Evolutionary conservation across 2,113 vertebrate species (phyloP).

Genomic region (Coptodon rendalli): DNA sequence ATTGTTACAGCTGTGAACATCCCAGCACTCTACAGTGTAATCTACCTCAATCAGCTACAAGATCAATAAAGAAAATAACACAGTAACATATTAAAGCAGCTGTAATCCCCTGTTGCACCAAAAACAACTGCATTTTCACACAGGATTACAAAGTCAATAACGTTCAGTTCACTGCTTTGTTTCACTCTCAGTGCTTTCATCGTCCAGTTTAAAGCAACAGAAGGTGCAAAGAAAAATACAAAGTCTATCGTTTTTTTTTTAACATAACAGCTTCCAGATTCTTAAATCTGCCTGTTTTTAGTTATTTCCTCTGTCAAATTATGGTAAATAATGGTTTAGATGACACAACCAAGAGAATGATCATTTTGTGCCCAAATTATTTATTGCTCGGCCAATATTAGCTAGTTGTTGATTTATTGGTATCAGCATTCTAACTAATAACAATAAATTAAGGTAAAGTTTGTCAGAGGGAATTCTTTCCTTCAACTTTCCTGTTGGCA

Average conservation of each 20-base stretch:
- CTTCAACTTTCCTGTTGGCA: background rate
- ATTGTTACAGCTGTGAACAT: background rate
- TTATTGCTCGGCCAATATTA: background rate
- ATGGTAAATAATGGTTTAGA: background rate
- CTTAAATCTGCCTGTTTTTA: background rate
- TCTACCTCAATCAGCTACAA: background rate
- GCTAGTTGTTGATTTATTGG: background rate
- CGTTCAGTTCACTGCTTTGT: background rate
- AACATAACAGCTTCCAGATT: background rate
- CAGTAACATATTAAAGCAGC: background rate
- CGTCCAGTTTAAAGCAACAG: background rate
- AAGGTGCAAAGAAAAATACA: background rate
- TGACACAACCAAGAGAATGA: background rate
- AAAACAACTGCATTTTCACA: background rate
- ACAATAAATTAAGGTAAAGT: background rate
- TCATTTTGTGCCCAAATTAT: background rate
- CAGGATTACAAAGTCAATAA: background rate
- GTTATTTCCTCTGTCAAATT: background rate
- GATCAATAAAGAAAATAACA: background rate
- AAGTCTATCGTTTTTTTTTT: background rate
- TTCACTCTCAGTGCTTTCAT: background rate
- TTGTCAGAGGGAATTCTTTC: background rate
- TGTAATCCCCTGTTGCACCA: background rate
- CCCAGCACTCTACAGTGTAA: background rate
- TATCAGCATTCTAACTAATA: background rate